Evolutionary conservation across 2,797 vertebrate species (phyloP).

Genomic region (Pantherophis alleghaniensis): DNA sequence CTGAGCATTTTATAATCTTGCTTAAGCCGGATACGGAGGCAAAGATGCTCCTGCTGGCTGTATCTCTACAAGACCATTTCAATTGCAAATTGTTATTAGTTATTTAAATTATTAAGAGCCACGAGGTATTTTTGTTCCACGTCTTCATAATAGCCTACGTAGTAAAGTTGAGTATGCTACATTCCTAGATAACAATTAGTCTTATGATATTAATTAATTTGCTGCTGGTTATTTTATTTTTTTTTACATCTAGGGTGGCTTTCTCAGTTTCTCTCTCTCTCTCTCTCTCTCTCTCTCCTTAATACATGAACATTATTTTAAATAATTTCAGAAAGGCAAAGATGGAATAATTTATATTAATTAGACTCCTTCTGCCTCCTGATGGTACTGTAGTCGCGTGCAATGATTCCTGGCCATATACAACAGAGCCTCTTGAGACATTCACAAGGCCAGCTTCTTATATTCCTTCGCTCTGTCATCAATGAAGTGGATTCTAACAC

Average conservation of each 20-base stretch:
- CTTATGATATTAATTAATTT: constrained; percentile 69
- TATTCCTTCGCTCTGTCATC: background rate
- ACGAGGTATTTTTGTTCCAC: constrained; percentile 56
- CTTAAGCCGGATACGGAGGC: constrained; percentile 36
- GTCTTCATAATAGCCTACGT: constrained; percentile 45
- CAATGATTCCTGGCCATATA: background rate
- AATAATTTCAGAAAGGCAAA: constrained; percentile 45
- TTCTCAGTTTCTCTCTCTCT: background rate
- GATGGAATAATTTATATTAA: constrained; percentile 29
- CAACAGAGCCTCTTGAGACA: background rate
- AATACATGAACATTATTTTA: constrained; percentile 62
- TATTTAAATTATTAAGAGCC: constrained; percentile 70
- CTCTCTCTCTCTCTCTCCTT: constrained; percentile 39
- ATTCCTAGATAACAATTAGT: constrained; percentile 51
- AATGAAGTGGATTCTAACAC: background rate
- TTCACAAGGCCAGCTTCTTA: background rate
- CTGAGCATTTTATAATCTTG: constrained; percentile 33
- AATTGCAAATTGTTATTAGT: constrained; percentile 70
- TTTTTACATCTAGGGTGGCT: constrained; percentile 54
- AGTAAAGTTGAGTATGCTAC: constrained; percentile 53
- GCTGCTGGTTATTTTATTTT: constrained; percentile 33
- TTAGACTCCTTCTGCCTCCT: constrained; percentile 49
- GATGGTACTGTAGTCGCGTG: constrained; percentile 41
- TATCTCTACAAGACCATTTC: constrained; percentile 26
- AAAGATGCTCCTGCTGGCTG: constrained; percentile 16